These are phyloP conservation scores for Atta colombica DNA, from an alignment of 1,140 invertebrate species.

Conservation along the genomic window DNA sequence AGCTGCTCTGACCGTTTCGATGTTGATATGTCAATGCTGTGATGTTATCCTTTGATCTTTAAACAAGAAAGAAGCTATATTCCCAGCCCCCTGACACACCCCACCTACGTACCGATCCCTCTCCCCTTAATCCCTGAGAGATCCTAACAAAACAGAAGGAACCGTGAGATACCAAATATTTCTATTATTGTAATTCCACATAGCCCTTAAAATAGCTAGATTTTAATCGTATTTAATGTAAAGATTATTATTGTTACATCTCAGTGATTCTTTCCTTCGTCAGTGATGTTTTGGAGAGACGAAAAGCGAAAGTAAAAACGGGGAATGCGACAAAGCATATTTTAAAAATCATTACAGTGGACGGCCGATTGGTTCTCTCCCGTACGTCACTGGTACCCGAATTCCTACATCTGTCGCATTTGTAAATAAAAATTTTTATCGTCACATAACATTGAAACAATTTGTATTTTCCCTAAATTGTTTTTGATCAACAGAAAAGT, in stretches of 20 bases:
- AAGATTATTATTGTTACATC: conserved; percentile 83
- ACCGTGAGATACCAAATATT: conserved; percentile 71
- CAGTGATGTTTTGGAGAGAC: conserved; percentile 78
- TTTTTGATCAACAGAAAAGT: background rate
- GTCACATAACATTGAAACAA: conserved; percentile 77
- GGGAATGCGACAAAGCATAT: conserved; percentile 9
- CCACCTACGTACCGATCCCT: conserved; percentile 39
- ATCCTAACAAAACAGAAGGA: conserved; percentile 56
- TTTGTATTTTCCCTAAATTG: conserved; percentile 9
- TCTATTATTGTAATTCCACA: conserved; percentile 81
- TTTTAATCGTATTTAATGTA: conserved; percentile 84
- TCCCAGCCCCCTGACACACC: conserved; percentile 11
- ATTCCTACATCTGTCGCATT: conserved; percentile 86
- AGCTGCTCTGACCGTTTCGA: conserved; percentile 79
- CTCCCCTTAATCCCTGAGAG: conserved; percentile 5
- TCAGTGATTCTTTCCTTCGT: conserved; percentile 82
- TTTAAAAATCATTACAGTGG: conserved; percentile 40
- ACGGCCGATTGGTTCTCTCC: conserved; percentile 76
- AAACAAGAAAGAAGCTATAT: conserved; percentile 70
- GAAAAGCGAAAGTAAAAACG: conserved; percentile 9
- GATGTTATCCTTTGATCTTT: conserved; percentile 85
- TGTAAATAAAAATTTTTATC: conserved; percentile 87
- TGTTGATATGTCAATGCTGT: conserved; percentile 86
- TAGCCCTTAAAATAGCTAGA: conserved; percentile 81
- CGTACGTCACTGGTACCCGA: conserved; percentile 82